Evolutionary conservation across 2,888 invertebrate genomes (phyloP).

Genomic region (Ichneumoninae sp.): DNA sequence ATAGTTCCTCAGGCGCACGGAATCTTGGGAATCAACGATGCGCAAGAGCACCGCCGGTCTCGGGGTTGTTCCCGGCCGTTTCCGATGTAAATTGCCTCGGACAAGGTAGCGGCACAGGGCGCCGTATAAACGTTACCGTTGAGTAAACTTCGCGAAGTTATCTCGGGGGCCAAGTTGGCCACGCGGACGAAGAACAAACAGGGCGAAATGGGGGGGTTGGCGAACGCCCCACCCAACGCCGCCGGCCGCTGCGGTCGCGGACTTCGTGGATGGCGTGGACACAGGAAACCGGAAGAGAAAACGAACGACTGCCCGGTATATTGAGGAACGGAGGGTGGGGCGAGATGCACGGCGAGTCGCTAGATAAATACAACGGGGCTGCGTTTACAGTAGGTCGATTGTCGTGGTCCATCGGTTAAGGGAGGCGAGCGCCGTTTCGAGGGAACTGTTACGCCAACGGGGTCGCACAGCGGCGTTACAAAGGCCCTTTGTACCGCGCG

Average conservation of each 20-base stretch:
- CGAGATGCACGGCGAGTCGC: conserved; percentile 41
- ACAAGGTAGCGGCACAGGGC: conserved; percentile 46
- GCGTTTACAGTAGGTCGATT: conserved; percentile 61
- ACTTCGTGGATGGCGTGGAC: conserved; percentile 39
- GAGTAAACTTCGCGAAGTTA: conserved; percentile 66
- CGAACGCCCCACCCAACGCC: conserved; percentile 2
- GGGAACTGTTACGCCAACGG: neutral
- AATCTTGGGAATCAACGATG: conserved; percentile 58
- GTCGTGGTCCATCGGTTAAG: conserved; percentile 55
- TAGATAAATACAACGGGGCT: conserved; percentile 58
- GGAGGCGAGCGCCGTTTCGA: conserved; percentile 47
- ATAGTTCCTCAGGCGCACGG: conserved; percentile 15
- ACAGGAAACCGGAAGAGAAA: conserved; percentile 49
- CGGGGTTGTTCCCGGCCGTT: conserved; percentile 52
- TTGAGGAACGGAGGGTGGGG: neutral
- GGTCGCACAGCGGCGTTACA: neutral
- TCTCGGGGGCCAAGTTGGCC: conserved; percentile 57
- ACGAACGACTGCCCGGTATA: conserved; percentile 21
- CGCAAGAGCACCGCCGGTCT: conserved; percentile 38
- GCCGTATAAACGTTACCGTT: conserved; percentile 66
- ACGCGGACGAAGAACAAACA: conserved; percentile 64
- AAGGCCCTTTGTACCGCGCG: neutral
- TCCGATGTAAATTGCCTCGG: conserved; percentile 65
- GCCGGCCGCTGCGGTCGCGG: conserved; percentile 43
- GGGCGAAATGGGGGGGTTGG: conserved; percentile 2